Percentiles rank a stretch among this genome's conserved stretches.
phyloP scores from a whole-genome alignment of 2,113 vertebrate species.

The Gobio gobio region DNA sequence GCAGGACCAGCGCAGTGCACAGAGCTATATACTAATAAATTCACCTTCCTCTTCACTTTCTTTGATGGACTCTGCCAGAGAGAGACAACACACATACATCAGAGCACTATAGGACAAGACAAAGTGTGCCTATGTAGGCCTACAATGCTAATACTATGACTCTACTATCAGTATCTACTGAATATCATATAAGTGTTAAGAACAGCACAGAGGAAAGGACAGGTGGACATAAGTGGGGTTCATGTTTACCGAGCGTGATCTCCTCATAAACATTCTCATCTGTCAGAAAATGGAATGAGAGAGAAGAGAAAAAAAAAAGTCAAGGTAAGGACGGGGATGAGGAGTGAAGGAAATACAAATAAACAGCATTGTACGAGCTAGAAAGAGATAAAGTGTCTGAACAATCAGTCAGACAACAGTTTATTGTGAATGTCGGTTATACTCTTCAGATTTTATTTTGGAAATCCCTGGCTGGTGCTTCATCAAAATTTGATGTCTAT shows the following conservation, averaged over 20 bases:
- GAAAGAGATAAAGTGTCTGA: not conserved
- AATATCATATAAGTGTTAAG: not conserved
- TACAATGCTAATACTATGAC: not conserved
- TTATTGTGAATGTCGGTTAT: not conserved
- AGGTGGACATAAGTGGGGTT: constrained; percentile 4
- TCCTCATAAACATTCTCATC: constrained; percentile 36
- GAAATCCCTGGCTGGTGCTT: not conserved
- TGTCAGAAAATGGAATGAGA: constrained; percentile 16
- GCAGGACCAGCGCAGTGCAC: not conserved
- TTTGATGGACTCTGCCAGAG: constrained; percentile 13
- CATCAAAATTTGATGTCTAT: not conserved
- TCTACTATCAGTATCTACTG: not conserved
- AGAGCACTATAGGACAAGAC: not conserved
- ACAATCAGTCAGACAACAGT: not conserved
- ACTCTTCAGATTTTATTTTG: not conserved
- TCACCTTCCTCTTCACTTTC: constrained; percentile 31
- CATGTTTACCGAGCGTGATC: constrained; percentile 26
- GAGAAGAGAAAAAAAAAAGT: not conserved
- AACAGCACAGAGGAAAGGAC: not conserved
- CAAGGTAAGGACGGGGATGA: not conserved
- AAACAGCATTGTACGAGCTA: not conserved
- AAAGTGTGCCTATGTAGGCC: not conserved
- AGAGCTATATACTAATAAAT: not conserved
- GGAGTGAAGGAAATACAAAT: not conserved
- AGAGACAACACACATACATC: constrained; percentile 24